Evolutionary conservation across 2,113 vertebrate species (phyloP).

Genomic region (Leucoraja erinaceus): DNA sequence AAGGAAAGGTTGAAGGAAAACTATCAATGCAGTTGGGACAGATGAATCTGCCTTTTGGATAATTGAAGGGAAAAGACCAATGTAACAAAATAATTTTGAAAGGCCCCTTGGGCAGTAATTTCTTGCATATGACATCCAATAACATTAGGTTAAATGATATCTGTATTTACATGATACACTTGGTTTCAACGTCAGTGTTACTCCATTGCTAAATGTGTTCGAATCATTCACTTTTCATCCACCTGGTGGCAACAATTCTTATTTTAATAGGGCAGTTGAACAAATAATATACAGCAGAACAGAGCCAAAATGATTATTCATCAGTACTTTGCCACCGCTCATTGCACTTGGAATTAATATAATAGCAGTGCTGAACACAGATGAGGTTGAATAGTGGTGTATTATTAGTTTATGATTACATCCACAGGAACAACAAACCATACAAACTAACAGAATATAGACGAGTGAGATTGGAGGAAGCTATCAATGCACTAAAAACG

Average conservation of each 20-base stretch:
- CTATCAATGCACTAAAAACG: too few species aligned
- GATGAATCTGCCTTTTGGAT: not conserved
- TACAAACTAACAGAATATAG: too few species aligned
- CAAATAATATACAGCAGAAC: not conserved
- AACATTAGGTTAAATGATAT: not conserved
- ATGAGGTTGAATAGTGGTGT: not conserved
- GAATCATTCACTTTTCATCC: not conserved
- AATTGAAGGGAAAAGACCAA: not conserved
- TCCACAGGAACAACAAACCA: too few species aligned
- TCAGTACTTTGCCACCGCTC: not conserved
- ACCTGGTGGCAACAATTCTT: slow-evolving; percentile 8
- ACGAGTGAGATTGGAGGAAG: too few species aligned
- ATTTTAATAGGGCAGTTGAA: not conserved
- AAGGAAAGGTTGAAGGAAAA: not conserved
- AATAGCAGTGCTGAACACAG: not conserved
- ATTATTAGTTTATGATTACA: too few species aligned
- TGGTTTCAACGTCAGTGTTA: not conserved
- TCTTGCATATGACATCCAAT: not conserved
- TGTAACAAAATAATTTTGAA: not conserved
- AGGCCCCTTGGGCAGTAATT: not conserved
- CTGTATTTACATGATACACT: not conserved
- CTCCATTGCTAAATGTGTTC: not conserved
- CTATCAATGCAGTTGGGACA: not conserved
- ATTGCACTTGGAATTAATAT: not conserved
- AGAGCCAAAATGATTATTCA: not conserved